Conservation (phyloP, 2,797 vertebrate species). For the Tapirus indicus region DNA sequence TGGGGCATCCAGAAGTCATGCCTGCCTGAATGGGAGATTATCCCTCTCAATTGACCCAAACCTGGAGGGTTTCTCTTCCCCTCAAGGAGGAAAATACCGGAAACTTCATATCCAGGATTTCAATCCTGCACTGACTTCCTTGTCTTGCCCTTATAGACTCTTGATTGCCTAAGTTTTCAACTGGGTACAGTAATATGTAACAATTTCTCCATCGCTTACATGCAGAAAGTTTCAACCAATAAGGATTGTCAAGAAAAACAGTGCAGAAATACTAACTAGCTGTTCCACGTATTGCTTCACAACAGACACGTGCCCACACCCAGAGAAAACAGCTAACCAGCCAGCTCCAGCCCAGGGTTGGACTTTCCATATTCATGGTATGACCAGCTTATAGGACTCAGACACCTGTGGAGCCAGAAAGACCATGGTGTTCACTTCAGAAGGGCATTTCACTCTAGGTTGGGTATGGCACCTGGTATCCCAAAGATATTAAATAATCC, state of each 20-base stretch:
- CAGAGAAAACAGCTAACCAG: background rate
- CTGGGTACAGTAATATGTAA: background rate
- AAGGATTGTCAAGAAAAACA: background rate
- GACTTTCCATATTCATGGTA: background rate
- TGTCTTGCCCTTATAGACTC: background rate
- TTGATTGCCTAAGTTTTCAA: background rate
- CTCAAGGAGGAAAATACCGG: background rate
- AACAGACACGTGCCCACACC: background rate
- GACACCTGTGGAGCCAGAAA: background rate
- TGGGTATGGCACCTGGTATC: background rate
- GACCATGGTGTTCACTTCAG: fast-evolving
- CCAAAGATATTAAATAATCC: background rate
- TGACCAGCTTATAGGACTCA: background rate
- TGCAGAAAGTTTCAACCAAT: background rate
- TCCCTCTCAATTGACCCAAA: background rate
- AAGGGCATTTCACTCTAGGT: background rate
- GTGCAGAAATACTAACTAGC: background rate
- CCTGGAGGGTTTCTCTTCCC: background rate
- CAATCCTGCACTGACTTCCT: background rate
- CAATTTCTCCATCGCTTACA: background rate
- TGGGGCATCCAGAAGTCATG: no score
- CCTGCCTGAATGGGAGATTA: background rate
- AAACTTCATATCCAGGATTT: background rate
- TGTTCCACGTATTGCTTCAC: background rate
- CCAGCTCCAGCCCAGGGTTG: background rate